Evolutionary conservation across 1,140 invertebrate species (phyloP).

Genomic region (Polyergus mexicanus): DNA sequence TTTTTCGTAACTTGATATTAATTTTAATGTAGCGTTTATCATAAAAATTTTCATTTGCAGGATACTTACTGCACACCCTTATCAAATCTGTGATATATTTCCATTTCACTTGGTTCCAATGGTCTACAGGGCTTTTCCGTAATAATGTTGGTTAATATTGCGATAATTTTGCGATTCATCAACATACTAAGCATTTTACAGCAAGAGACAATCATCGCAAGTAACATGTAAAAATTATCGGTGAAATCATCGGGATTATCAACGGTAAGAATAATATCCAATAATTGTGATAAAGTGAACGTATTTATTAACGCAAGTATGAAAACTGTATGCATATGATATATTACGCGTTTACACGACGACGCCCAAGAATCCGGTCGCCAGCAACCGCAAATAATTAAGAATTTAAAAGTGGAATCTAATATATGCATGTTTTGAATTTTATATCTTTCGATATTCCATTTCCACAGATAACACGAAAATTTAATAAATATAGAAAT

Average conservation of each 20-base stretch:
- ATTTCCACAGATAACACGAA: neutral
- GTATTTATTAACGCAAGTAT: slow-evolving; percentile 26
- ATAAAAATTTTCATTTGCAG: slow-evolving; percentile 5
- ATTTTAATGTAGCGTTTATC: neutral
- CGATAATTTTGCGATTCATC: slow-evolving; percentile 42
- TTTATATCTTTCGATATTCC: neutral
- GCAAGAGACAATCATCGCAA: slow-evolving; percentile 54
- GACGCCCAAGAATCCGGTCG: slow-evolving; percentile 34
- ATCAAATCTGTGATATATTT: slow-evolving; percentile 64
- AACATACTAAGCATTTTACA: slow-evolving; percentile 61
- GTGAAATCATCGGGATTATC: slow-evolving; percentile 57
- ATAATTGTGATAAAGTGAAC: slow-evolving; percentile 30
- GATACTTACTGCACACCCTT: slow-evolving; percentile 53
- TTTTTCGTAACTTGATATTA: neutral
- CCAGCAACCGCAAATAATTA: slow-evolving; percentile 52
- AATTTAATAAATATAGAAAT: neutral
- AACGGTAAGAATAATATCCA: slow-evolving; percentile 50
- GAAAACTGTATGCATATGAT: slow-evolving; percentile 13
- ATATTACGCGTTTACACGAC: neutral
- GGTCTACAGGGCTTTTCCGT: slow-evolving; percentile 53
- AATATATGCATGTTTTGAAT: slow-evolving; percentile 37
- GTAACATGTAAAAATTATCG: slow-evolving; percentile 67
- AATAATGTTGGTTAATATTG: slow-evolving; percentile 40
- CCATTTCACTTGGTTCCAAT: slow-evolving; percentile 42
- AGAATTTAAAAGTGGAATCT: slow-evolving; percentile 52